Evolutionary conservation across 2,888 invertebrate genomes (phyloP), one percentile per base, ranked within the genome.

Genomic region (Noctua comes): DNA sequence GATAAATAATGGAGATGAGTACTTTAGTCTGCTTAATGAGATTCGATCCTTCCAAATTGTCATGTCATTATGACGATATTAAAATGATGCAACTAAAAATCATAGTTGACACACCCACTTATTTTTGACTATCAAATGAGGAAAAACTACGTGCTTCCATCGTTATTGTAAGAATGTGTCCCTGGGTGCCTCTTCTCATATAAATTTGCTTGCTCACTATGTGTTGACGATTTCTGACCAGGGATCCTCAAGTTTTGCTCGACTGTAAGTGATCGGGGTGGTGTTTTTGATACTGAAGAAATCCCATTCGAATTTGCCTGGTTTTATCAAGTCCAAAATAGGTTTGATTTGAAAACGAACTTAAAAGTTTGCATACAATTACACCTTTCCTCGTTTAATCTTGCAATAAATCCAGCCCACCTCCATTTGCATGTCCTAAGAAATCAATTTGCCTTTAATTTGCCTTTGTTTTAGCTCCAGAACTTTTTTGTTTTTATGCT

Each of bases 1-100:
- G 43, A n/a, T 36, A 51, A 72, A 68, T 73, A 46, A 68, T 68
- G 13, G 31, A 72, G 48, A 59, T 68, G 36, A 7, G 16, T 24
- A 69, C 27, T 65, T 57, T 46, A 64, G 46, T 40, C n/a, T 68
- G 18, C 24, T n/a, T 68, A 68, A 40, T 36, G 64, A 54, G 31
- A 54, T 68, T 54, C n/a, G 48, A 51, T 43, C 11, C 3, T 21
- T 27, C 40, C 7, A 64, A 73, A 54, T 40, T 8, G 46, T 2
- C 68, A 40, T 31, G 69, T 80, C 69, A 66, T 69, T 48, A 24
- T 82, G 83, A 65, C 36, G 40, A 27, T 51, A 43, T 43, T n/a
- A 10, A 57, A 46, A 51, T 80, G 24, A 70, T 76, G 69, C 69
- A 82, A 75, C 59, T 27, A 24, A 57, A 72, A 79, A n/a, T 43